Evolutionary conservation across 1,140 invertebrate genomes (phyloP).

Genomic region (Apis dorsata): DNA sequence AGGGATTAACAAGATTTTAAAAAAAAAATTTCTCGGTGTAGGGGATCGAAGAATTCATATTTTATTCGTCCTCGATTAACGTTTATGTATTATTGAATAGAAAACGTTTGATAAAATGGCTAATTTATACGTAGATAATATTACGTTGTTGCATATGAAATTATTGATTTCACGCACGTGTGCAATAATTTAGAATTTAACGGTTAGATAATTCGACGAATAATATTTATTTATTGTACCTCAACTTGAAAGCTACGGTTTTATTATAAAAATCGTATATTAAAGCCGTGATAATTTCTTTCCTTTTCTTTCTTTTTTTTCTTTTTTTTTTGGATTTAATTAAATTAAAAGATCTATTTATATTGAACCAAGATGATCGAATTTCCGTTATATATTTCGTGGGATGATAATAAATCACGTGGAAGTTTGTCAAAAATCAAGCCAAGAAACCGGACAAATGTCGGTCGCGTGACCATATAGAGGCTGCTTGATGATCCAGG

Average conservation of each 20-base stretch:
- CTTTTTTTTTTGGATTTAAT: too few species aligned
- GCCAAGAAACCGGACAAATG: slow-evolving; percentile 13
- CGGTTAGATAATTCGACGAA: too few species aligned
- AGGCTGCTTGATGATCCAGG: slow-evolving; percentile 19
- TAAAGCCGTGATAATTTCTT: too few species aligned
- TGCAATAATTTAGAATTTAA: too few species aligned
- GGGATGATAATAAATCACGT: background rate
- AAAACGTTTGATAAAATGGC: background rate
- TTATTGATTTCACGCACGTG: background rate
- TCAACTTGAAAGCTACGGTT: too few species aligned
- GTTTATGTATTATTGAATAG: too few species aligned
- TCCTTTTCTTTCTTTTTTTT: too few species aligned
- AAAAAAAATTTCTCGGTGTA: background rate
- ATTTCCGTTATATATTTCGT: background rate
- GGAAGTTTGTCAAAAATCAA: slow-evolving; percentile 10
- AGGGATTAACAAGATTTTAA: background rate
- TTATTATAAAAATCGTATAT: too few species aligned
- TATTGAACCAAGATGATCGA: background rate
- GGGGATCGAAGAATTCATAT: background rate
- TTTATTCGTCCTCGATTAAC: background rate
- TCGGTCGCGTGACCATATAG: slow-evolving; percentile 26
- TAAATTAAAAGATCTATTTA: too few species aligned
- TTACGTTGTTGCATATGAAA: background rate
- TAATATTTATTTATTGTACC: too few species aligned
- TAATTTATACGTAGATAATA: background rate